Conservation (phyloP, 1,140 invertebrate species). For the Chrysoperla carnea region DNA sequence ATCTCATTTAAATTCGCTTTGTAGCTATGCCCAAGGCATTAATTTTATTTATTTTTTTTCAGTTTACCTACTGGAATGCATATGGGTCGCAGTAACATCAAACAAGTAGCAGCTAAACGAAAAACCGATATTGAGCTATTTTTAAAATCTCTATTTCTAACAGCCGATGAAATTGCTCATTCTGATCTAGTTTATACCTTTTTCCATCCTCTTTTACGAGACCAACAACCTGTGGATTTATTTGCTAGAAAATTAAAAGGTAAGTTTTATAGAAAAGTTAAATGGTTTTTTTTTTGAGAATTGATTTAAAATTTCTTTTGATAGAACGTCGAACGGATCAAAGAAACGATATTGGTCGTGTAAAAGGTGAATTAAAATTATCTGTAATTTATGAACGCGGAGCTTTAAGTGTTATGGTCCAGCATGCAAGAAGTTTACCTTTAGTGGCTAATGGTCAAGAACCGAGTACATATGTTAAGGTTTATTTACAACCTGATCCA, state of each 20-base stretch:
- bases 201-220: conserved; percentile 86
- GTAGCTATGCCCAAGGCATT: no score
- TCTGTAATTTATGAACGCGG: conserved; percentile 68
- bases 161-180: conserved; percentile 86
- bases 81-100: conserved; percentile 83
- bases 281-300: no score
- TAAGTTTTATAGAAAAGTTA: conserved; percentile 18
- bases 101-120: conserved; percentile 83
- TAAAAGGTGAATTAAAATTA: conserved; percentile 34
- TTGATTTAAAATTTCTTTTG: no score
- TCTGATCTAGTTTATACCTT: conserved; percentile 95
- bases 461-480: conserved; percentile 86
- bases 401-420: conserved; percentile 68
- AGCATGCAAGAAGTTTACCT: conserved; percentile 72
- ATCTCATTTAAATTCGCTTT: no score
- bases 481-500: conserved; percentile 77
- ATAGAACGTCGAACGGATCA: conserved; percentile 6
- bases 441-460: conserved; percentile 51
- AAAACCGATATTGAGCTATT: conserved; percentile 75
- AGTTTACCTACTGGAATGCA: conserved; percentile 60
- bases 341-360: conserved; percentile 12
- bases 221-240: conserved; percentile 67
- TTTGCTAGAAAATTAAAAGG: conserved; percentile 40
- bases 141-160: conserved; percentile 64
- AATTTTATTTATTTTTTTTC: conserved; percentile 19